Percentiles rank a stretch among this genome's conserved stretches.
Conservation (phyloP, 1,140 invertebrate genomes). For the Phymastichus coffea region DNA sequence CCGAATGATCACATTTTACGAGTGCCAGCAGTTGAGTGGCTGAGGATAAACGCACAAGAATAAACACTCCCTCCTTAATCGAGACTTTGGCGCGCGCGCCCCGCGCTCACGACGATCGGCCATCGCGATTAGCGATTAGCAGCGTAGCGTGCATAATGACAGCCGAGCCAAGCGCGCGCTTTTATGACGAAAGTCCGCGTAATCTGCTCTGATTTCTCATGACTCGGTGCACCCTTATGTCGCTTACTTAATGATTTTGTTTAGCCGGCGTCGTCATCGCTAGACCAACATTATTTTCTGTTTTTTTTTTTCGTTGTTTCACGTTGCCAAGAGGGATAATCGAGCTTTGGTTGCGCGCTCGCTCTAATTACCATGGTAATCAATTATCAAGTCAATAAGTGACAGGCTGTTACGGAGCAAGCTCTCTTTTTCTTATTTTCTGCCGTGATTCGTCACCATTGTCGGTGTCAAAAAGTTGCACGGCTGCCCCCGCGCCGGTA, state of each 20-base stretch:
- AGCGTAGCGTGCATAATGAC: conserved; percentile 24
- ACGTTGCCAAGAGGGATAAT: conserved; percentile 2
- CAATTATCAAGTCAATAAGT: conserved; percentile 11
- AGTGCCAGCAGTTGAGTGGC: background rate
- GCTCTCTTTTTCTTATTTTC: too few relatives aligned
- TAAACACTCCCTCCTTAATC: too few relatives aligned
- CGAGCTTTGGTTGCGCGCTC: conserved; percentile 16
- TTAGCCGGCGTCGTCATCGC: conserved; percentile 42
- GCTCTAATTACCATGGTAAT: conserved; percentile 7
- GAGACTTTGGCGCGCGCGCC: too few relatives aligned
- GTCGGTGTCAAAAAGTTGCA: background rate
- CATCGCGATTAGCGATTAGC: conserved; percentile 21
- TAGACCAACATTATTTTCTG: conserved; percentile 34
- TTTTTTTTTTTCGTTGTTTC: background rate
- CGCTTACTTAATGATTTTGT: conserved; percentile 52
- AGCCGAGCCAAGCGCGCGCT: background rate
- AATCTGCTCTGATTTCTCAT: conserved; percentile 46
- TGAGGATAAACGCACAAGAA: background rate
- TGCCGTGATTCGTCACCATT: conserved; percentile 3
- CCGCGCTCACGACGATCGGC: background rate
- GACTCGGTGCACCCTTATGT: conserved; percentile 23
- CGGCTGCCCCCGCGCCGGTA: background rate
- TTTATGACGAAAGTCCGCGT: conserved; percentile 35
- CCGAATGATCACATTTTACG: conserved; percentile 15
- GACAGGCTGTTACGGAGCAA: too few relatives aligned